phyloP scores from a whole-genome alignment of 2,888 invertebrate genomes.

The Platynereis dumerilii region DNA sequence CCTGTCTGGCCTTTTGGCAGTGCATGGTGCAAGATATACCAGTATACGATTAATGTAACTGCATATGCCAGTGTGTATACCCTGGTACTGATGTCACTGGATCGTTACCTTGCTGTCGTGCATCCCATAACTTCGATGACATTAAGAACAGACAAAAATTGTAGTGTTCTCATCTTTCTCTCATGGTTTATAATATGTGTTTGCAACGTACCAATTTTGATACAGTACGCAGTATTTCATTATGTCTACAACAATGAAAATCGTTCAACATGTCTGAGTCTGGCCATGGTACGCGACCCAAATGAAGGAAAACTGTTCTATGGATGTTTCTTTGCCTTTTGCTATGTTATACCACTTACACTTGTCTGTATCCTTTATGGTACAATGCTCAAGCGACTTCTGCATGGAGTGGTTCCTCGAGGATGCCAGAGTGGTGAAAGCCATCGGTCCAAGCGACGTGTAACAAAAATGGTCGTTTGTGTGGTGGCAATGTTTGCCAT shows the following conservation, averaged over 20 bases:
- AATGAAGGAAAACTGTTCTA: slow-evolving; percentile 38
- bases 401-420: slow-evolving; percentile 78
- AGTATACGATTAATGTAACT: slow-evolving; percentile 89
- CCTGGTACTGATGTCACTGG: slow-evolving; percentile 89
- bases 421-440: slow-evolving; percentile 76
- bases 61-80: slow-evolving; percentile 94
- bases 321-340: slow-evolving; percentile 76
- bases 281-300: slow-evolving; percentile 22
- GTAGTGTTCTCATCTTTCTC: slow-evolving; percentile 77
- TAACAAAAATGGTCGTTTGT: too few relatives aligned
- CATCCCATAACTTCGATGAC: slow-evolving; percentile 90
- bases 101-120: slow-evolving; percentile 89
- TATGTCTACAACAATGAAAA: slow-evolving; percentile 61
- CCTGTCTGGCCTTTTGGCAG: slow-evolving; percentile 90
- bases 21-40: slow-evolving; percentile 87
- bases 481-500: too few relatives aligned
- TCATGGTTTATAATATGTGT: slow-evolving; percentile 79
- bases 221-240: slow-evolving; percentile 44
- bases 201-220: slow-evolving; percentile 56
- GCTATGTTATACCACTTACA: slow-evolving; percentile 86
- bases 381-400: slow-evolving; percentile 85
- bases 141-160: slow-evolving; percentile 77
- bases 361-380: slow-evolving; percentile 87
- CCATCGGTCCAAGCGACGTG: slow-evolving; percentile 82
- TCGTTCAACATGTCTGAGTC: slow-evolving; percentile 49